Evolutionary conservation across 2,113 vertebrate genomes (phyloP).

Genomic region (Tragelaphus strepsiceros): DNA sequence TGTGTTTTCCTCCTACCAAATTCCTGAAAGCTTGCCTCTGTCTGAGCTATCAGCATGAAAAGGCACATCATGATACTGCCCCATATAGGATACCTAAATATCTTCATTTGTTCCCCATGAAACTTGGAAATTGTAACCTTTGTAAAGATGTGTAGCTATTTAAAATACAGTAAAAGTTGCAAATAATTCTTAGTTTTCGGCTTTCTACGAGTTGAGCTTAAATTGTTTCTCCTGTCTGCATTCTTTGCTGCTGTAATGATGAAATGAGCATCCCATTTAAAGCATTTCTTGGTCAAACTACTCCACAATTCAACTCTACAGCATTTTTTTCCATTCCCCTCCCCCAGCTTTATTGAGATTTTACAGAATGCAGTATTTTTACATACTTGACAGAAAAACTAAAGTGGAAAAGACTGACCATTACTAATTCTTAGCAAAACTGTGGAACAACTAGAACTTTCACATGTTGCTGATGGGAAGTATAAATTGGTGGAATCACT

Average conservation of each 20-base stretch:
- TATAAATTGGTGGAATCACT: not conserved
- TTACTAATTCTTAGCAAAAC: not conserved
- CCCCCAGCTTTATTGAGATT: not conserved
- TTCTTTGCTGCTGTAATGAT: not conserved
- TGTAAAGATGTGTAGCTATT: not conserved
- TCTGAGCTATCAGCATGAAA: not conserved
- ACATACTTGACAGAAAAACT: not conserved
- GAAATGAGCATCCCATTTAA: not conserved
- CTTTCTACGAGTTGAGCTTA: not conserved
- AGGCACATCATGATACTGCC: not conserved
- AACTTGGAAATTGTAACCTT: not conserved
- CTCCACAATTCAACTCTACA: not conserved
- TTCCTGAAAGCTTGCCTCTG: not conserved
- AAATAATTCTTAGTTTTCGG: not conserved
- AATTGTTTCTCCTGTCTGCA: not conserved
- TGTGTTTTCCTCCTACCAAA: not conserved
- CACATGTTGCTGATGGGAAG: not conserved
- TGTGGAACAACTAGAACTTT: not conserved
- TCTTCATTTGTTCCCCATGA: not conserved
- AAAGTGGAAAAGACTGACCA: not conserved
- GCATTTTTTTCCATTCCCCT: not conserved
- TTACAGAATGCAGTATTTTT: not conserved
- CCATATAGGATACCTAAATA: not conserved
- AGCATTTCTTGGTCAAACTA: conserved; percentile 10
- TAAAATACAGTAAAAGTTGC: not conserved